These are phyloP conservation scores for Echiichthys vipera DNA, from an alignment of 2,797 vertebrate species.

Conservation along the genomic window DNA sequence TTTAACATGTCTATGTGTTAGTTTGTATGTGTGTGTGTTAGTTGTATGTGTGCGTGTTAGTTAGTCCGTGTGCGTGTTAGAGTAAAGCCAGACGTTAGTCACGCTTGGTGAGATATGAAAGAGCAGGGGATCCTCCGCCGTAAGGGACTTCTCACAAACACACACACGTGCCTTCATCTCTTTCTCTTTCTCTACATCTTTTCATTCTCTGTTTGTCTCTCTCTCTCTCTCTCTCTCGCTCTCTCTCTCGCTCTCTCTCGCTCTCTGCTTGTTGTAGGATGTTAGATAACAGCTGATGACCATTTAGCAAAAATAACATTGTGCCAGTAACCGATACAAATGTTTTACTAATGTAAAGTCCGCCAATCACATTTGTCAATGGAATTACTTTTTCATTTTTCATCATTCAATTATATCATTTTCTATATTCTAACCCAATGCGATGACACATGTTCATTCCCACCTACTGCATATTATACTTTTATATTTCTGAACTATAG, in stretches of 20 bases:
- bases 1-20: slow-evolving; percentile 43
- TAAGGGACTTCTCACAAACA: slow-evolving; percentile 68
- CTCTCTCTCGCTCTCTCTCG: slow-evolving; percentile 14
- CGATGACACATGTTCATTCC: background rate
- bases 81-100: slow-evolving; percentile 72
- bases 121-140: slow-evolving; percentile 80
- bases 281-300: slow-evolving; percentile 44
- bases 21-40: slow-evolving; percentile 8
- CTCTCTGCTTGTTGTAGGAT: too few species aligned
- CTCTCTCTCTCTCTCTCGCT: slow-evolving; percentile 38
- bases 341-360: background rate
- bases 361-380: background rate
- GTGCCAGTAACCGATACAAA: slow-evolving; percentile 8
- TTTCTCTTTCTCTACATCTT: slow-evolving; percentile 33
- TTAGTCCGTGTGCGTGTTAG: slow-evolving; percentile 31
- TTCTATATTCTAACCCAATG: too few species aligned
- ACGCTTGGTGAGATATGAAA: slow-evolving; percentile 79
- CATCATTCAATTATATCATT: too few species aligned
- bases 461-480: background rate
- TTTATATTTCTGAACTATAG: background rate
- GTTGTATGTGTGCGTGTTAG: slow-evolving; percentile 3
- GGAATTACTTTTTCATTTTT: background rate
- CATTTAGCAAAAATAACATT: slow-evolving; percentile 1
- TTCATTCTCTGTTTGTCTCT: slow-evolving; percentile 43
- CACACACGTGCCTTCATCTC: slow-evolving; percentile 56